Base-by-base conservation (phyloP, 2,797 vertebrate species). In the Coranthus polyacanthus region DNA sequence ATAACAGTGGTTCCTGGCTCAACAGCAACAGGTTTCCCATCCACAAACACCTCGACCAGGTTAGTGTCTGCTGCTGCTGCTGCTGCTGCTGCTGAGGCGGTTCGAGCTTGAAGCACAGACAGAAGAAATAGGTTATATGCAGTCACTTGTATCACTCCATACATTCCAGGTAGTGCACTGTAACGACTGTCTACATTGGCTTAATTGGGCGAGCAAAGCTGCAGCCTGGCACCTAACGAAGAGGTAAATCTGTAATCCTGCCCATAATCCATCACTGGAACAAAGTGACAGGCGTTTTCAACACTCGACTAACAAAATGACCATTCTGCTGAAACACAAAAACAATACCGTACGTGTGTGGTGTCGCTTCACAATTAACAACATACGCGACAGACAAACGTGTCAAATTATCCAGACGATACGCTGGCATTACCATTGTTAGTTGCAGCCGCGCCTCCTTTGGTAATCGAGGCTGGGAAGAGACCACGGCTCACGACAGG, bases 1-100 rank as follows among this genome's bases (percentile, higher is more conserved):
- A 97, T 90, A 42, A 97, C 95, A 6, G 96, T 97, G 53, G 95
- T 97, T 77, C 96, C 96, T 1, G 95, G 95, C 74, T 95, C 94
- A 70, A 98, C 96, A 92, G 95, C 77, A 0, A 97, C 66, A 64
- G 95, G 91, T 1, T 91, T 90, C n/a, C 96, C 95, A 85, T 97
- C 97, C 78, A 97, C 95, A 85, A 96, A 97, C 24, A 97, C 95
- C 80, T 98, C 95, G 84, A 97, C 84, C 36, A 95, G 88, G 89
- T 95, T 96, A 84, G 86, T 93, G 61, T 94, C 89, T 10, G 88
- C 47, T 73, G 93, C 93, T 62, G 95, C 92, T 3, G 81, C 79
- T 62, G 81, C 24, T 26, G 24, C 24, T 26, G 24, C 24, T 26
- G 24, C 29, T 32, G 29, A 50, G 0, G 92, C 86, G 44, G 90